These are phyloP conservation scores for Drosophila ezoana DNA, from an alignment of 2,888 invertebrate genomes.

Conservation along the genomic window DNA sequence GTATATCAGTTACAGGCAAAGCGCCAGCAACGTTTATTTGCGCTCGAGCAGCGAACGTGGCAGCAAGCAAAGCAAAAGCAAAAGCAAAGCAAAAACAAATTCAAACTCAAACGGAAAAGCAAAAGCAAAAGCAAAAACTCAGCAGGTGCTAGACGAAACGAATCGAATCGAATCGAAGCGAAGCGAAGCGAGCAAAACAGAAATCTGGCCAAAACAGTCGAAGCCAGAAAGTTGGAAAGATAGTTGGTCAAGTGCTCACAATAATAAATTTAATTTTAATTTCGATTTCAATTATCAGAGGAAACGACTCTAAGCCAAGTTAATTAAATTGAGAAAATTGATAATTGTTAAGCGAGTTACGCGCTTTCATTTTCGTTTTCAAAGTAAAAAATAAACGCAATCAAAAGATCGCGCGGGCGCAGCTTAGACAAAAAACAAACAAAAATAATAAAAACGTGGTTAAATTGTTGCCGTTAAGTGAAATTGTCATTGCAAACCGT, in stretches of 20 bases:
- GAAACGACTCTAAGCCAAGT: conserved; percentile 31
- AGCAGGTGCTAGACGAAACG: conserved; percentile 14
- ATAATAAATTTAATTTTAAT: conserved; percentile 23
- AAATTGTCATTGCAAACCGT: conserved; percentile 33
- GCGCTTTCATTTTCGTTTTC: conserved; percentile 51
- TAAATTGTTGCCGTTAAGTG: conserved; percentile 43
- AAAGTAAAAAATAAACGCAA: background rate
- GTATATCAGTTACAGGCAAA: conserved; percentile 81
- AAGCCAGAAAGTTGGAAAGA: conserved; percentile 15
- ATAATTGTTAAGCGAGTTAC: conserved; percentile 19
- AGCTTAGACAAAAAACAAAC: background rate
- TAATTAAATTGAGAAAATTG: conserved; percentile 51
- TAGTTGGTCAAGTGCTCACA: conserved; percentile 33
- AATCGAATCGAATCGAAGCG: conserved; percentile 12
- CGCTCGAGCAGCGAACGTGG: conserved; percentile 84
- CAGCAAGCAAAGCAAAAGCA: conserved; percentile 68
- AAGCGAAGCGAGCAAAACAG: conserved; percentile 29
- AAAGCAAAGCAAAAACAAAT: conserved; percentile 44
- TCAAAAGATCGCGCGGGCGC: conserved; percentile 18
- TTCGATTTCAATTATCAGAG: conserved; percentile 26
- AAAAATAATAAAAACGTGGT: conserved; percentile 4
- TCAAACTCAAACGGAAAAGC: conserved; percentile 26
- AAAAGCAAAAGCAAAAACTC: conserved; percentile 26
- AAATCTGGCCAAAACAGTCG: conserved; percentile 16
- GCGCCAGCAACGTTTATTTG: conserved; percentile 81